Base-by-base conservation (phyloP, 2,797 vertebrate genomes). In the Chanos chanos region DNA sequence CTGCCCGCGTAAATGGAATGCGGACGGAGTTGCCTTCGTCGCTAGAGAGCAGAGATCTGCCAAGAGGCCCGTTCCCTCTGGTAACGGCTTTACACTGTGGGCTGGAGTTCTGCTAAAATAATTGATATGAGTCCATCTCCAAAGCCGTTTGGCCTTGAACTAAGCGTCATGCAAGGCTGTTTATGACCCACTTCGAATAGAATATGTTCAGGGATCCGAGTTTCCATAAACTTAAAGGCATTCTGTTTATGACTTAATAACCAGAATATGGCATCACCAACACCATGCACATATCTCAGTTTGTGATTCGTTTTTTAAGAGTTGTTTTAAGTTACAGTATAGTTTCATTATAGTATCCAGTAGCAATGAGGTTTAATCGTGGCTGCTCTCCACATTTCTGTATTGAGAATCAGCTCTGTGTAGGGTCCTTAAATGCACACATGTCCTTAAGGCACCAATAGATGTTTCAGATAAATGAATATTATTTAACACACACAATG, bases 101-200 rank as follows among this genome's bases (percentile, higher is more conserved):
- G 33, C 21, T 36, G 53, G 58, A 61, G 51, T 64, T 63, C 62
- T 57, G 67, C 57, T 72, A 69, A 60, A 77, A 64, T 52, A 63
- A 63, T 57, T 52, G 49, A 69, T 53, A 40, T 36, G 50, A 69
- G 64, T 41, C 31, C 67, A 61, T 73, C 54, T 54, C 55, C 55
- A 72, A 64, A 60, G 65, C 55, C 49, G n/a, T 72, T 70, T 76
- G 72, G 73, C 61, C 31, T 60, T 47, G 55, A 53, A 45, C 53
- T 40, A 39, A 67, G 33, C 40, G 58, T 34, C 69, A 68, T 39
- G 68, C 62, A 45, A 65, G 67, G 57, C 66, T 51, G 61, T 79
- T 72, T 76, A 73, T 10, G 74, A 65, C 69, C 45, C 36, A 60
- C 59, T 34, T 48, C 53, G 68, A 76, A 18, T 65, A 51, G 44